phyloP scores from a whole-genome alignment of 2,113 vertebrate genomes.

The Glareola pratincola region DNA sequence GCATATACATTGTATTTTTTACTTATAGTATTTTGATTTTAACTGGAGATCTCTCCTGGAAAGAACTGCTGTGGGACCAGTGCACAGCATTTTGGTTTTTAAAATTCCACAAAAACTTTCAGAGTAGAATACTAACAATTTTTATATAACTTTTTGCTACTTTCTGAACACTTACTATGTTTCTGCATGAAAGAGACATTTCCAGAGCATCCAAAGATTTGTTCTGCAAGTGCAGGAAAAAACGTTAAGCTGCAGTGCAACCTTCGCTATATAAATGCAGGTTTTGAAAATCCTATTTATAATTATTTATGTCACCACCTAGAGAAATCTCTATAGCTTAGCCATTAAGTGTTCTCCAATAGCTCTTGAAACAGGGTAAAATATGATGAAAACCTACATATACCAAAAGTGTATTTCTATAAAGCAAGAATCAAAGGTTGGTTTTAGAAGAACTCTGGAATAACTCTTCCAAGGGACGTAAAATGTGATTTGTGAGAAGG shows the following conservation, averaged over 20 bases:
- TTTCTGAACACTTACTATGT: neutral
- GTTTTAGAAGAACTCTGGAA: neutral
- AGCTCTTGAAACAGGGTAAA: neutral
- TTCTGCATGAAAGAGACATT: neutral
- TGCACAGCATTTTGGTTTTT: neutral
- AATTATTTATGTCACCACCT: neutral
- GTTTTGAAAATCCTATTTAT: neutral
- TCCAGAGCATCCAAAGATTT: neutral
- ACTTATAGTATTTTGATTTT: neutral
- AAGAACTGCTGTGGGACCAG: neutral
- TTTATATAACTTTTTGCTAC: neutral
- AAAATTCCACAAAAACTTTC: neutral
- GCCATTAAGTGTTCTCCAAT: neutral
- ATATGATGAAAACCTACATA: neutral
- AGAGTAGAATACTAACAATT: neutral
- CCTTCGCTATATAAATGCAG: neutral
- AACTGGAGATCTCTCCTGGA: neutral
- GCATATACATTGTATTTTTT: neutral
- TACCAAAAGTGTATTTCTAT: neutral
- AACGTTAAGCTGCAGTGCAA: neutral
- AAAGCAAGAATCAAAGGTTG: neutral
- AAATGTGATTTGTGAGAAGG: neutral
- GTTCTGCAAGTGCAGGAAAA: neutral
- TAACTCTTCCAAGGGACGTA: neutral
- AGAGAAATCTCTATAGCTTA: neutral